These are phyloP conservation scores for Natrix natrix DNA, from an alignment of 2,797 vertebrate genomes.

Conservation along the genomic window DNA sequence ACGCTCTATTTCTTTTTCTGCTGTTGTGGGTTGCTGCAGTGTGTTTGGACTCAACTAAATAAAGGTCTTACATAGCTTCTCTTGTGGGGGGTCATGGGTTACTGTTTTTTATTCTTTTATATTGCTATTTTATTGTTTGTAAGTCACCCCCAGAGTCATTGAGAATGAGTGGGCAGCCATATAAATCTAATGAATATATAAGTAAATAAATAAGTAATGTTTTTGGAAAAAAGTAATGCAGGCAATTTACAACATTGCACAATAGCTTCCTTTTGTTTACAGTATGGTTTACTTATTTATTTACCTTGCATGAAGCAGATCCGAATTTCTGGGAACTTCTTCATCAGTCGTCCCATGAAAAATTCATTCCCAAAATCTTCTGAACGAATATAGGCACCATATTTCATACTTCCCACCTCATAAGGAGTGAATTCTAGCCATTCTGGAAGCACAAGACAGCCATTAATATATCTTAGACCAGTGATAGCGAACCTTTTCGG, in stretches of 20 bases:
- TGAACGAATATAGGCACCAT: slow-evolving; percentile 69
- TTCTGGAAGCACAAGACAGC: slow-evolving; percentile 51
- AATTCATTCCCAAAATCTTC: slow-evolving; percentile 76
- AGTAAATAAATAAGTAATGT: too few species aligned
- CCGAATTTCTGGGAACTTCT: slow-evolving; percentile 65
- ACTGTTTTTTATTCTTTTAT: neutral
- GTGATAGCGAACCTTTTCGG: too few species aligned
- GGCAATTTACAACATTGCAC: neutral
- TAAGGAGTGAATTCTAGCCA: slow-evolving; percentile 80
- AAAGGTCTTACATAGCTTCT: neutral
- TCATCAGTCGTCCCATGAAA: slow-evolving; percentile 75
- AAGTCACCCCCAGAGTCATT: neutral
- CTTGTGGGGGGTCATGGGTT: neutral
- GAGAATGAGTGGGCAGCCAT: neutral
- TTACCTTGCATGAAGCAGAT: slow-evolving; percentile 78
- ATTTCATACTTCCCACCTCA: slow-evolving; percentile 73
- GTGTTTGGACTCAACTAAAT: neutral
- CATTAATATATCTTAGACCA: neutral
- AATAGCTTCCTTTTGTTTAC: neutral
- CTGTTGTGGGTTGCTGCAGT: neutral
- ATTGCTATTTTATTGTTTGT: neutral
- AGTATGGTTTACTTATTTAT: neutral
- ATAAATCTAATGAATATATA: neutral
- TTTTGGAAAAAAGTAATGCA: neutral
- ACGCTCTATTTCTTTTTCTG: neutral